Evolutionary conservation across 2,113 vertebrate genomes (phyloP).

Genomic region (Salvelinus alpinus): DNA sequence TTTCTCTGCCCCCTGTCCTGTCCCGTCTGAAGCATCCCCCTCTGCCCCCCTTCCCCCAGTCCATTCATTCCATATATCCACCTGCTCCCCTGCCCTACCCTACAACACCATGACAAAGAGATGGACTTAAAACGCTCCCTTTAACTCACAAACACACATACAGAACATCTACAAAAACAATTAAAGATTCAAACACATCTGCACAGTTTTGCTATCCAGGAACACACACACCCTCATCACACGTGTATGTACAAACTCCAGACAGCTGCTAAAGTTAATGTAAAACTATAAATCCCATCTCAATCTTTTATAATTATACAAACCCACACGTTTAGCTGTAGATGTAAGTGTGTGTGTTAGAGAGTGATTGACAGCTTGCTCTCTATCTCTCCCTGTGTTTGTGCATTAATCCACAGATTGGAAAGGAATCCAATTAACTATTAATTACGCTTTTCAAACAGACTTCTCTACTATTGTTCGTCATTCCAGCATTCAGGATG

Average conservation of each 20-base stretch:
- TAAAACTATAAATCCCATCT: slow-evolving; percentile 15
- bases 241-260: background rate
- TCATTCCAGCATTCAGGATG: slow-evolving; percentile 56
- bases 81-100: slow-evolving; percentile 12
- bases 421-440: slow-evolving; percentile 73
- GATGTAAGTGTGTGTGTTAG: slow-evolving; percentile 46
- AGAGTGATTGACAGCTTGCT: slow-evolving; percentile 61
- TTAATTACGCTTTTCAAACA: slow-evolving; percentile 74
- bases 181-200: background rate
- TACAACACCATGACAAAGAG: slow-evolving; percentile 41
- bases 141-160: background rate
- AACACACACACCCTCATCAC: no score
- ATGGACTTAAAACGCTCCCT: slow-evolving; percentile 2
- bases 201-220: no score
- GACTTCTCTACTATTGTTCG: slow-evolving; percentile 64
- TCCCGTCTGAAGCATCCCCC: background rate
- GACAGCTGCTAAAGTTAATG: slow-evolving; percentile 13
- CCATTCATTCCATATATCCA: slow-evolving; percentile 26
- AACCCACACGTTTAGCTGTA: slow-evolving; percentile 56
- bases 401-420: slow-evolving; percentile 57
- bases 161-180: background rate
- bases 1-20: background rate
- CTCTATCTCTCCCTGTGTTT: slow-evolving; percentile 59
- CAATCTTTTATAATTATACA: slow-evolving; percentile 58
- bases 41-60: background rate